phyloP scores from a whole-genome alignment of 2,113 vertebrate species.

The Microcebus lehilahytsara region DNA sequence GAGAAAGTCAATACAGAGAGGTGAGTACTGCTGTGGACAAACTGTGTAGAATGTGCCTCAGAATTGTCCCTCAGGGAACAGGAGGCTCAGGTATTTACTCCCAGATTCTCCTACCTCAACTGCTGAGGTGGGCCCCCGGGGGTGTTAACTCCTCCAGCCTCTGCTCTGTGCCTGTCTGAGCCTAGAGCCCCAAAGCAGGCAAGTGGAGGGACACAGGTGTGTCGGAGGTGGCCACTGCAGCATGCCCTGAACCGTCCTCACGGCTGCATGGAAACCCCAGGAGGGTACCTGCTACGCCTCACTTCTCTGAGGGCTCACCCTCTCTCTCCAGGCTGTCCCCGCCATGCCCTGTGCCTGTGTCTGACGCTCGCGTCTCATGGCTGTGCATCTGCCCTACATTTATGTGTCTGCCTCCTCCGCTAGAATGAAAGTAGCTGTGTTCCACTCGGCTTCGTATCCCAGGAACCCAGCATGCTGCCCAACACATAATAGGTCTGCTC shows the following conservation, averaged over 20 bases:
- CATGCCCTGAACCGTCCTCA: too few species aligned
- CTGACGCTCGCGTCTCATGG: background rate
- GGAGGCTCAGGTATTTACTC: background rate
- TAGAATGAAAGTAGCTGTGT: background rate
- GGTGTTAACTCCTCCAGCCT: background rate
- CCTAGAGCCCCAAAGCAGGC: background rate
- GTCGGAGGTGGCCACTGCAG: background rate
- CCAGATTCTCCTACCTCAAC: background rate
- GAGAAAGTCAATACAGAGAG: background rate
- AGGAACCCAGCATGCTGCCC: background rate
- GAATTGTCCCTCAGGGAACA: background rate
- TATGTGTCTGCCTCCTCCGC: background rate
- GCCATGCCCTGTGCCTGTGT: background rate
- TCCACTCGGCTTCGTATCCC: background rate
- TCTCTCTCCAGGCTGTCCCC: background rate
- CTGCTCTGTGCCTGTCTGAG: background rate
- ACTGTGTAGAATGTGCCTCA: background rate
- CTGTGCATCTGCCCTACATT: background rate
- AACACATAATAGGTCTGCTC: background rate
- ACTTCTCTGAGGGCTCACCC: background rate
- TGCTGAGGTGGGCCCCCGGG: background rate
- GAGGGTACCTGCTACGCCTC: accelerated
- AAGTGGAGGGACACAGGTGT: too few species aligned
- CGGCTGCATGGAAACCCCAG: background rate
- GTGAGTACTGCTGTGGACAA: background rate